Evolutionary conservation across 2,797 vertebrate genomes (phyloP), one percentile per base, ranked within the genome.

Genomic region (Anguilla anguilla): DNA sequence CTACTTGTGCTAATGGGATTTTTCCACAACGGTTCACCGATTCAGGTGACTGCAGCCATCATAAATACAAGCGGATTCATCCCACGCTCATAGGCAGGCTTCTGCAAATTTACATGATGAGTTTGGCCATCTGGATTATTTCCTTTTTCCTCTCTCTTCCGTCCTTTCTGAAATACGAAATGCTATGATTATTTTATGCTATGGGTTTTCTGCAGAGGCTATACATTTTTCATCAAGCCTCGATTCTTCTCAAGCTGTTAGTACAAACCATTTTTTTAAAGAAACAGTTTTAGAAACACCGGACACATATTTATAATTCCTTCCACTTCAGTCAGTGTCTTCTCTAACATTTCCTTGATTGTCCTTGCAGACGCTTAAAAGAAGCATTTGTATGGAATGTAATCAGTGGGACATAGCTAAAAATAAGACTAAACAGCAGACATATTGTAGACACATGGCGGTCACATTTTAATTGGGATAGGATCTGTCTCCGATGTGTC

Each of bases 401-500:
- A 87, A 77, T 82, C 55, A 86, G 86, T 51, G 49, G 79, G 86
- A 39, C n/a, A n/a, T n/a, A n/a, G n/a, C 11, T 46, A 15, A 35
- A 67, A 31, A 55, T 43, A 22, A n/a, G 49, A 55, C 31, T 11
- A 55, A 87, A 84, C 13, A 69, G 25, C 51, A 83, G 13, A 6
- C 10, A 25, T n/a, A 51, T n/a, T 82, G 79, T 22, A 51, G 79
- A 82, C 79, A 31, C 43, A 84, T 28, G 28, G 17, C 74, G 79
- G 79, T 31, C 19, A 1, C 49, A 67, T 67, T 90, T 88, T 90
- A 88, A 89, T 87, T 84, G 88, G 64, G 85, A 46, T 87, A n/a
- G 69, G 87, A 84, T 86, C 69, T 39, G 69, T 86, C 43, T 19
- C 79, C 51, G 84, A 84, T 19, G 49, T 67, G 39, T 84, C 88